These are phyloP conservation scores for Anthrax anthrax DNA, from an alignment of 2,888 invertebrate genomes.

Conservation along the genomic window DNA sequence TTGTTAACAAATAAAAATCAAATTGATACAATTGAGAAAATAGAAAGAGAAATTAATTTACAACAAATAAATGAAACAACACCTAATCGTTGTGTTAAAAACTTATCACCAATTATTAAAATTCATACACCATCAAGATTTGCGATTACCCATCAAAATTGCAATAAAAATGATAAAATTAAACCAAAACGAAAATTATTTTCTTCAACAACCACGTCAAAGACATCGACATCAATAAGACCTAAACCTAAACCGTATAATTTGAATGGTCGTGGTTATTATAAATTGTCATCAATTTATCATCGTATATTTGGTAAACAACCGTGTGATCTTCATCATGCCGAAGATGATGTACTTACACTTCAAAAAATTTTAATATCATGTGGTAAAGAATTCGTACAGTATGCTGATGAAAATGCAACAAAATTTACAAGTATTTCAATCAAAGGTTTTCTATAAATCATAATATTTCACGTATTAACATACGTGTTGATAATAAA, in stretches of 20 bases:
- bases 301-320: conserved; percentile 37
- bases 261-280: conserved; percentile 18
- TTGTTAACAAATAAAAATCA: neutral
- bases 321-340: conserved; percentile 42
- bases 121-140: too few species aligned
- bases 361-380: conserved; percentile 46
- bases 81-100: too few species aligned
- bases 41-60: conserved; percentile 14
- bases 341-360: conserved; percentile 53
- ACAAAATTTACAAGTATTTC: conserved; percentile 15
- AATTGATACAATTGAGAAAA: neutral
- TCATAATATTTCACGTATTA: too few species aligned
- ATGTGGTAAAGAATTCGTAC: conserved; percentile 41
- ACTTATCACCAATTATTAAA: too few species aligned
- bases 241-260: neutral
- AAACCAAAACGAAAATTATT: conserved; percentile 8
- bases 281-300: conserved; percentile 41
- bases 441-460: neutral
- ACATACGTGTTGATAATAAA: too few species aligned
- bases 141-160: too few species aligned
- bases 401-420: conserved; percentile 34
- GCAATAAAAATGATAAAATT: neutral
- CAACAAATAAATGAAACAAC: conserved; percentile 41
- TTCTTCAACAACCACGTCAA: neutral
- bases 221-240: neutral